phyloP scores from a whole-genome alignment of 2,888 invertebrate species.

The Heterodera filipjevi region DNA sequence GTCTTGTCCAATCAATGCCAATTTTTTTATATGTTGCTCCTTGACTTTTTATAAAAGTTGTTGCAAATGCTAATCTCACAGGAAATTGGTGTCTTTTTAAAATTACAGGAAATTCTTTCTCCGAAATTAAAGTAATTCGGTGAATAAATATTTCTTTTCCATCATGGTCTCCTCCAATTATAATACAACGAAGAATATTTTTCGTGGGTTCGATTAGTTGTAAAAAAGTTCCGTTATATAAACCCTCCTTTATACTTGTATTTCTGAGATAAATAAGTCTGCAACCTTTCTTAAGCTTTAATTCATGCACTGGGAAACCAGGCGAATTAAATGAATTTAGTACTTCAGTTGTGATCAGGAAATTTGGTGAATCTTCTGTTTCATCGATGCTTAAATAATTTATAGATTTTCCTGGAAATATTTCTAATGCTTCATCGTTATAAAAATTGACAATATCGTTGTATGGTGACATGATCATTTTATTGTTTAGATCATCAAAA shows the following conservation, averaged over 20 bases:
- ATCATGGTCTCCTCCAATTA: conserved; percentile 23
- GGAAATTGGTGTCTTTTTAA: conserved; percentile 49
- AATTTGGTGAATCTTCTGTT: conserved; percentile 11
- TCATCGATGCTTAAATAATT: conserved; percentile 17
- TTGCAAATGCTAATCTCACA: conserved; percentile 40
- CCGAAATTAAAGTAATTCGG: conserved; percentile 32
- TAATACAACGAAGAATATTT: conserved; percentile 38
- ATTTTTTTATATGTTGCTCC: too few relatives aligned
- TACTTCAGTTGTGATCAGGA: conserved; percentile 23
- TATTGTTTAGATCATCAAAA: too few relatives aligned
- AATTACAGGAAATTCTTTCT: conserved; percentile 64
- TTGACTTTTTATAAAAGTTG: conserved; percentile 47
- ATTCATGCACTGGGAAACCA: conserved; percentile 38
- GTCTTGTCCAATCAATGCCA: conserved; percentile 21
- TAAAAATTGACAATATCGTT: conserved; percentile 1
- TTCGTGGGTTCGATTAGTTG: conserved; percentile 30
- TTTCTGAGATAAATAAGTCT: conserved; percentile 44
- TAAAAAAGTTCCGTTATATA: conserved; percentile 46
- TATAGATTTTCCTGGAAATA: conserved; percentile 1
- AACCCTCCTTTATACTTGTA: conserved; percentile 37
- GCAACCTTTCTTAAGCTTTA: conserved; percentile 33
- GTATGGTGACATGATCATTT: conserved; percentile 2
- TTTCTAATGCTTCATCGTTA: not conserved
- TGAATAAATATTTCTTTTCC: conserved; percentile 32
- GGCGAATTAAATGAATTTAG: conserved; percentile 31